Base-by-base conservation (phyloP, 2,797 vertebrate species). In the Lophura swinhoii region DNA sequence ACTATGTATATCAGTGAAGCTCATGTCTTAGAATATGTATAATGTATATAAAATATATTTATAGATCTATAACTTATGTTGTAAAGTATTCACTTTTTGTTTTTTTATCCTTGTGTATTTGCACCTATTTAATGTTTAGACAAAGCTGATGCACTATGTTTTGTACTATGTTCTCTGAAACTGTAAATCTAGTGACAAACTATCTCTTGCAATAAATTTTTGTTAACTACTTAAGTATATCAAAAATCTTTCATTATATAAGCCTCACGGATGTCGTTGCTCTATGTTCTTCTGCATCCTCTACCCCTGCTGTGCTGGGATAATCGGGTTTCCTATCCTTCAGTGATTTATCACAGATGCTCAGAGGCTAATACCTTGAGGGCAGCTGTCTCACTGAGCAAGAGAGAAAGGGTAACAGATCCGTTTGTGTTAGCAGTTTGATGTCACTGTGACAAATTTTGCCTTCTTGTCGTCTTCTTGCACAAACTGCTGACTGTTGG, bases 181-280 rank as follows among this genome's bases (percentile, higher is more conserved):
- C 95, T 97, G 97, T 98, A 98, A 97, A 97, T 97, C 96, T 96
- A 94, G 97, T 97, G 96, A 97, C 94, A 93, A 97, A 97, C 95
- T 97, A 95, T 97, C 96, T 98, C 97, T 97, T 98, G 97, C 97
- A 98, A 98, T 98, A 98, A 98, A 97, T 97, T 97, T 97, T 97
- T 97, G 97, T 98, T 98, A 97, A 97, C 88, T 97, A 97, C 96
- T 97, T 95, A 95, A 97, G 95, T 87, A 97, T 96, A 96, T 92
- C 14, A 96, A 95, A 95, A 94, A 97, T 95, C 67, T 90, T 95
- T 96, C 92, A 93, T 95, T 96, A 79, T 90, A 92, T 90, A 92
- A 89, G 77, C 74, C 70, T 96, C 79, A 46, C 23, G 67, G 69
- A 95, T 91, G 85, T 92, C 96, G 78, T 84, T 95, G 92, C 95